Conservation (phyloP, 2,888 invertebrate species). For the Sinhomidia bicolor region DNA sequence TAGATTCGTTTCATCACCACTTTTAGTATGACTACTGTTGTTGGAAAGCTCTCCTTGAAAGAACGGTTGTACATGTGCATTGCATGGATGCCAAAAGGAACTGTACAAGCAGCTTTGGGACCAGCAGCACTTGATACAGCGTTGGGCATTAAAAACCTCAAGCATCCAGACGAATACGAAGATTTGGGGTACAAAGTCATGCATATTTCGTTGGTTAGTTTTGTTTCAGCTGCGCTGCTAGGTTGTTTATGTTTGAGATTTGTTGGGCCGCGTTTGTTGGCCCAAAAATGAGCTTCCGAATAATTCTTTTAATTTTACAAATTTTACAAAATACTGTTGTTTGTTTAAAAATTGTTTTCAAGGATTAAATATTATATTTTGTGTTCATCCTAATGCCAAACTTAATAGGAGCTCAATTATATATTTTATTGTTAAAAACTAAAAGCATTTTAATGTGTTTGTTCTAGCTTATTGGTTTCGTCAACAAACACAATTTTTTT, state of each 20-base stretch:
- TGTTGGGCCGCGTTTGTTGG: constrained; percentile 63
- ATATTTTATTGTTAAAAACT: too few relatives aligned
- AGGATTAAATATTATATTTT: too few relatives aligned
- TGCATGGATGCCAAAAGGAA: constrained; percentile 78
- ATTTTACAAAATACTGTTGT: too few relatives aligned
- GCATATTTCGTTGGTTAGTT: constrained; percentile 69
- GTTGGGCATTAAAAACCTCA: not conserved
- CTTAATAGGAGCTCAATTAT: too few relatives aligned
- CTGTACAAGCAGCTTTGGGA: constrained; percentile 78
- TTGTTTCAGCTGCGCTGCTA: constrained; percentile 66
- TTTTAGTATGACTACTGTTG: constrained; percentile 52
- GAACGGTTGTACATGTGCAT: constrained; percentile 75
- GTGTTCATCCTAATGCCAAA: too few relatives aligned
- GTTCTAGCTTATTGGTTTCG: too few relatives aligned
- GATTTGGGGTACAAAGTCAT: constrained; percentile 72
- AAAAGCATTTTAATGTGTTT: too few relatives aligned
- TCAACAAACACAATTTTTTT: too few relatives aligned
- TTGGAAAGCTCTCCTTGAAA: constrained; percentile 67
- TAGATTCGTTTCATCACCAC: constrained; percentile 63
- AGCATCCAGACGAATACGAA: constrained; percentile 13
- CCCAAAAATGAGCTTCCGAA: not conserved
- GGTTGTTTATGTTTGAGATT: constrained; percentile 69
- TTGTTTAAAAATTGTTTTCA: too few relatives aligned
- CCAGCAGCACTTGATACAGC: constrained; percentile 75
- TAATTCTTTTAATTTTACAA: too few relatives aligned